A percentile compares a stretch with the other conserved stretches of the same genome.
These are phyloP conservation scores for Taenaris catops DNA, from an alignment of 2,888 invertebrate genomes.

Conservation along the genomic window DNA sequence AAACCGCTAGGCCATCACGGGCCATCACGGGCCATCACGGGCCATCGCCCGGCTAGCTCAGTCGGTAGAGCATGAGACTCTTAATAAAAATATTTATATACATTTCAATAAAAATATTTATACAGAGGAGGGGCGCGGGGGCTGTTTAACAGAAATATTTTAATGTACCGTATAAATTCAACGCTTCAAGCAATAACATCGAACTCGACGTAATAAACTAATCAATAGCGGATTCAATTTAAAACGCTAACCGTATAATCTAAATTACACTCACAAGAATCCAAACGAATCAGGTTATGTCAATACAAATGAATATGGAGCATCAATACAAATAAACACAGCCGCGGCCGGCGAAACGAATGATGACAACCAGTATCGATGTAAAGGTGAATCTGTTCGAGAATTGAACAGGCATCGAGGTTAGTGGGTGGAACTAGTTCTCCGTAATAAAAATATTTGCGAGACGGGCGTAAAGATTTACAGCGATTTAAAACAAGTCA, in stretches of 20 bases:
- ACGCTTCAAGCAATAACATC: too few species aligned
- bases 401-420: conserved; percentile 37
- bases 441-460: conserved; percentile 46
- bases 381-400: conserved; percentile 9
- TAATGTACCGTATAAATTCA: too few species aligned
- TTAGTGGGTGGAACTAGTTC: conserved; percentile 45
- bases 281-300: conserved; percentile 16
- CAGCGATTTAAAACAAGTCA: conserved; percentile 38
- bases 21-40: too few species aligned
- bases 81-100: too few species aligned
- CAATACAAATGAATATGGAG: conserved; percentile 16
- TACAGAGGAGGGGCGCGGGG: too few species aligned
- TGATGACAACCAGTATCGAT: conserved; percentile 17
- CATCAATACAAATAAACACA: conserved; percentile 14
- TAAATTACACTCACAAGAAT: conserved; percentile 7
- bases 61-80: conserved; percentile 82
- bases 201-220: too few species aligned
- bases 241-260: conserved; percentile 6
- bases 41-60: conserved; percentile 80
- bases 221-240: not conserved
- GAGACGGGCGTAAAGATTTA: conserved; percentile 33
- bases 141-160: too few species aligned
- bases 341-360: conserved; percentile 13
- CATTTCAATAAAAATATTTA: too few species aligned
- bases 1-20: too few species aligned